A percentile compares a stretch with the other conserved stretches of the same genome.
phyloP scores from a whole-genome alignment of 2,113 vertebrate genomes.

The Machaerirhynchus nigripectus region DNA sequence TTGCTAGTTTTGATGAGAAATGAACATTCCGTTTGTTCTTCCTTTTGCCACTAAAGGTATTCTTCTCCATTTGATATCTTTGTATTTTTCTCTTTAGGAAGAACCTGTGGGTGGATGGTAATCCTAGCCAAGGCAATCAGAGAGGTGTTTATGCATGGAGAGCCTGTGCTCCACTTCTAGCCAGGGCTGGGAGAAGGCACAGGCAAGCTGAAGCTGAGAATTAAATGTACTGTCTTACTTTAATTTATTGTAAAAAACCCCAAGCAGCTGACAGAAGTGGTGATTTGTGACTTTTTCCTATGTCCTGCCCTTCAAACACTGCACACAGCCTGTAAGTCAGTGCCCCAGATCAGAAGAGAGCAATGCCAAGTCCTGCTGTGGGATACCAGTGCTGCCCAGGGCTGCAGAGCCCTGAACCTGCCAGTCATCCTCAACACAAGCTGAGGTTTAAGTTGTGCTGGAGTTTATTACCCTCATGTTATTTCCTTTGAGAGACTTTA shows the following conservation, averaged over 20 bases:
- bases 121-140: not conserved
- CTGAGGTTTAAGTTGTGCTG: not conserved
- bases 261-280: not conserved
- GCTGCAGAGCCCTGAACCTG: not conserved
- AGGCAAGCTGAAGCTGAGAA: not conserved
- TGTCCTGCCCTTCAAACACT: not conserved
- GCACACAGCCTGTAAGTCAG: not conserved
- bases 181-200: not conserved
- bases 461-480: not conserved
- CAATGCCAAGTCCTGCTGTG: not conserved
- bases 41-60: not conserved
- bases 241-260: not conserved
- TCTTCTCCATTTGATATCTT: not conserved
- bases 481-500: not conserved
- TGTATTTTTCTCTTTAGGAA: not conserved
- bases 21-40: not conserved
- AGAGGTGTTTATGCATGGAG: not conserved
- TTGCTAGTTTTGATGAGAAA: not conserved
- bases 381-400: accelerated
- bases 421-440: not conserved
- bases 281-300: not conserved
- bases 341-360: not conserved
- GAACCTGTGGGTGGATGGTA: not conserved
- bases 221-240: not conserved
- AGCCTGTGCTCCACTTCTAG: not conserved